A percentile compares a stretch with the other conserved stretches of the same genome.
Evolutionary conservation across 2,888 invertebrate species (phyloP).

Genomic region (Poecilobothrus nobilitatus): DNA sequence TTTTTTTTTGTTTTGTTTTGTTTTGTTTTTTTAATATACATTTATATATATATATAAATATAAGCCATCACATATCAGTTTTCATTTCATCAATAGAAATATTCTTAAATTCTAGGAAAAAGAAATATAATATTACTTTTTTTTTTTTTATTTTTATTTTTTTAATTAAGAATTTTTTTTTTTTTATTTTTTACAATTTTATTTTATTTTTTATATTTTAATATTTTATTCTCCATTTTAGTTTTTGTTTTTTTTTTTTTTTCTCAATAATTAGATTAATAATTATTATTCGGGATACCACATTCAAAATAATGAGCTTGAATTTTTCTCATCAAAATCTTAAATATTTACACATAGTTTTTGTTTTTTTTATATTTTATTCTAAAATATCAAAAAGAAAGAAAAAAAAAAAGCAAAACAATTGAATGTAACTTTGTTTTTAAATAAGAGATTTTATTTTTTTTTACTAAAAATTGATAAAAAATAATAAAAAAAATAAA

Average conservation of each 20-base stretch:
- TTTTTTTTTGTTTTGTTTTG: not conserved
- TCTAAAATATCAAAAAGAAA: no score
- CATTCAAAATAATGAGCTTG: no score
- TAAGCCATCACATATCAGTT: slow-evolving; percentile 6
- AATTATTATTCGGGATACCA: no score
- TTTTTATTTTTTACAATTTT: not conserved
- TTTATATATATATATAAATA: not conserved
- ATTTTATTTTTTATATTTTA: not conserved
- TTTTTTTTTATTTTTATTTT: not conserved
- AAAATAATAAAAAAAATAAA: no score
- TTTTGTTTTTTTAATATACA: not conserved
- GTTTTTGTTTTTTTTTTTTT: not conserved
- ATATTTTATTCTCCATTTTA: not conserved
- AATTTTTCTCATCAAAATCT: no score
- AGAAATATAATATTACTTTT: not conserved
- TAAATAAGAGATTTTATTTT: no score
- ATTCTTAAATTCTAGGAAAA: not conserved
- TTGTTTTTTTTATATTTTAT: no score
- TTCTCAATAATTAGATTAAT: no score
- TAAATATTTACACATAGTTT: no score
- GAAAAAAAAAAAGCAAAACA: no score
- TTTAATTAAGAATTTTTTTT: not conserved
- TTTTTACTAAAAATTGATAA: no score
- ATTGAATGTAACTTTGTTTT: no score
- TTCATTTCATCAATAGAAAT: slow-evolving; percentile 4